A percentile compares a stretch with the other conserved stretches of the same genome.
Conservation (phyloP, 2,113 vertebrate genomes). For the Mesocricetus auratus region DNA sequence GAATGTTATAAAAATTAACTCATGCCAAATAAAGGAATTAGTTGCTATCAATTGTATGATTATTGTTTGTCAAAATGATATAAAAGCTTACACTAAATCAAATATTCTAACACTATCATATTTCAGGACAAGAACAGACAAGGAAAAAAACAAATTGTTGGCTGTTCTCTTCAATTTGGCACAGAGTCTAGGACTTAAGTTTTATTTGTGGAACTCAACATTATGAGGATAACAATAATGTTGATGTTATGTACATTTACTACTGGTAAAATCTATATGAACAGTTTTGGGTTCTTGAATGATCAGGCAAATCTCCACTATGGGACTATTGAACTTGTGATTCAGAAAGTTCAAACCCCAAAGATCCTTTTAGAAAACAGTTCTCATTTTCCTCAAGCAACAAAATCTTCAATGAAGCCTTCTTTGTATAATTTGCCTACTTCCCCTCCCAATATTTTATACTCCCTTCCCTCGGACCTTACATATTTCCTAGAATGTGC, state of each 20-base stretch:
- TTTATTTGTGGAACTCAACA: background rate
- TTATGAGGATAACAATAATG: background rate
- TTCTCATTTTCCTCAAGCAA: background rate
- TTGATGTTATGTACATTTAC: background rate
- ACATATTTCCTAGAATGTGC: background rate
- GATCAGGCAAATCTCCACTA: background rate
- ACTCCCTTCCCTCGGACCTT: background rate
- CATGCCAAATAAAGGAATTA: background rate
- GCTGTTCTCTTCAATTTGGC: background rate
- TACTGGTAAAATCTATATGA: background rate
- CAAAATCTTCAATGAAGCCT: background rate
- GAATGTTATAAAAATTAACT: background rate
- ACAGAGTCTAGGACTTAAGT: background rate
- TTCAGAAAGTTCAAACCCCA: background rate
- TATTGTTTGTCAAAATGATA: background rate
- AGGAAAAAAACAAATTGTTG: background rate
- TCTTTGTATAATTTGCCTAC: background rate
- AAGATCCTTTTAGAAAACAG: background rate
- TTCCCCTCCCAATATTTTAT: background rate
- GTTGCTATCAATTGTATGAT: background rate
- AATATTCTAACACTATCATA: background rate
- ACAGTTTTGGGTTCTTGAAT: background rate
- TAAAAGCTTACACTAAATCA: background rate
- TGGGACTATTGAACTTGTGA: background rate
- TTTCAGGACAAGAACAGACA: background rate